Evolutionary conservation across 2,888 invertebrate species (phyloP).

Genomic region (Drosophila antonietae): DNA sequence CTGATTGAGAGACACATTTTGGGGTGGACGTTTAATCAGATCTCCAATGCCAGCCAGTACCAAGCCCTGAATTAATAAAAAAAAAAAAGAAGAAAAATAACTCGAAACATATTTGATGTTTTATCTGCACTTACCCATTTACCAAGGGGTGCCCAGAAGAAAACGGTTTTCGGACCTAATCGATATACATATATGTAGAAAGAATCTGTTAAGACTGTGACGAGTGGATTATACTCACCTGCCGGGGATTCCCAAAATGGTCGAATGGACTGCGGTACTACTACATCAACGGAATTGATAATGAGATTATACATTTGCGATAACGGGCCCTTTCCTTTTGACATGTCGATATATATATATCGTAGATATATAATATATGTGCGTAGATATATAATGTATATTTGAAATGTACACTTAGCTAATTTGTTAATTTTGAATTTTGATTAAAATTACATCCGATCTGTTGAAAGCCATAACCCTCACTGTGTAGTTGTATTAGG

Average conservation of each 20-base stretch:
- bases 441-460: neutral
- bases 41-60: conserved; percentile 64
- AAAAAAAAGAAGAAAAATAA: neutral
- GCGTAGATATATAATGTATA: neutral
- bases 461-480: neutral
- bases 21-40: conserved; percentile 48
- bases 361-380: neutral
- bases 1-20: conserved; percentile 61
- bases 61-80: conserved; percentile 26
- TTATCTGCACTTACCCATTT: conserved; percentile 68
- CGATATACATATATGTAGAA: too few species aligned
- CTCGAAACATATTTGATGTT: neutral
- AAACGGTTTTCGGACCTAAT: conserved; percentile 75
- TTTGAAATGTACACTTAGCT: neutral
- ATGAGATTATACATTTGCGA: conserved; percentile 59
- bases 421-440: conserved; percentile 11
- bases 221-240: conserved; percentile 30
- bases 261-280: conserved; percentile 56
- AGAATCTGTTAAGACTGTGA: neutral
- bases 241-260: conserved; percentile 72
- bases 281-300: conserved; percentile 51
- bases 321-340: conserved; percentile 52
- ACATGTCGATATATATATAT: conserved; percentile 33
- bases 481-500: too few species aligned
- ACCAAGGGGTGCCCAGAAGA: conserved; percentile 75